A percentile compares a stretch with the other conserved stretches of the same genome.
These are phyloP conservation scores for Gastrophysa polygoni DNA, from an alignment of 2,888 invertebrate genomes.

Conservation along the genomic window DNA sequence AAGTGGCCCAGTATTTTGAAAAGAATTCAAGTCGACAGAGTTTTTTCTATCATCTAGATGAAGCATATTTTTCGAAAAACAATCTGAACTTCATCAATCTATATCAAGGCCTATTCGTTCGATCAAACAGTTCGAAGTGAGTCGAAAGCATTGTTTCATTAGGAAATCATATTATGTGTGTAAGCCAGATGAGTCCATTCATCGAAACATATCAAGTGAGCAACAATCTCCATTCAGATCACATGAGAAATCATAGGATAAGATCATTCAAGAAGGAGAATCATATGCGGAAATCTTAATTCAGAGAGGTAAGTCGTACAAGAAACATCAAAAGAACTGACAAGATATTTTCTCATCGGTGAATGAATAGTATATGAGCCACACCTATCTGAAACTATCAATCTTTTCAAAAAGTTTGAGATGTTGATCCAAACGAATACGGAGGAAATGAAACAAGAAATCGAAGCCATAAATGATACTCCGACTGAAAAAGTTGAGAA, in stretches of 20 bases:
- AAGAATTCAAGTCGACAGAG: too few species aligned
- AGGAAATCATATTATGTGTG: too few species aligned
- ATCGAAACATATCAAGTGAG: neutral
- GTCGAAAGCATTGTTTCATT: too few species aligned
- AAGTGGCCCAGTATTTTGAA: too few species aligned
- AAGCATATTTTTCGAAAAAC: too few species aligned
- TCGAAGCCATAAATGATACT: slow-evolving; percentile 5
- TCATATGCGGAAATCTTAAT: neutral
- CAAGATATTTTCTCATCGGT: neutral
- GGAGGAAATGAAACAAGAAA: slow-evolving; percentile 8
- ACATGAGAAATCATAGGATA: neutral
- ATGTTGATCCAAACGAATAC: too few species aligned
- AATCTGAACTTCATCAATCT: too few species aligned
- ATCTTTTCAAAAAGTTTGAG: too few species aligned
- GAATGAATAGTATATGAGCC: neutral
- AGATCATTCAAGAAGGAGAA: neutral
- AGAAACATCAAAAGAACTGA: neutral
- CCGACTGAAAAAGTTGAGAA: neutral
- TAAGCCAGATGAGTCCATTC: too few species aligned
- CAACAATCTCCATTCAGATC: slow-evolving; percentile 2
- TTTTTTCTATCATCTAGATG: too few species aligned
- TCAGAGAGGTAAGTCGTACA: neutral
- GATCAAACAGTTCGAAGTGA: too few species aligned
- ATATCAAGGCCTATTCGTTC: too few species aligned
- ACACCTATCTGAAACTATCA: neutral